These are phyloP conservation scores for Amblyraja radiata DNA, from an alignment of 2,797 vertebrate species.

Conservation along the genomic window DNA sequence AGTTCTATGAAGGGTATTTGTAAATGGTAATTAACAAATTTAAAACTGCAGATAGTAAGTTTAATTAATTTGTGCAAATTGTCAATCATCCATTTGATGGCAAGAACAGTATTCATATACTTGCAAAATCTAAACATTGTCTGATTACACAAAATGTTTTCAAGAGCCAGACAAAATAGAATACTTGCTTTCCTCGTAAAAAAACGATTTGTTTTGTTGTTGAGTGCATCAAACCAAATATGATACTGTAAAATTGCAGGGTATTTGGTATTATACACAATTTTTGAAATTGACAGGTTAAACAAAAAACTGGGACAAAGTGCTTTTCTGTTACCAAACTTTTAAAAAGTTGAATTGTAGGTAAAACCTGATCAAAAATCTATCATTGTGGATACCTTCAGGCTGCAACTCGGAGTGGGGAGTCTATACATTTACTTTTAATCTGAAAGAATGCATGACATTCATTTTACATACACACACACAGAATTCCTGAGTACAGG, in stretches of 20 bases:
- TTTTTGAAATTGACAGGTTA: neutral
- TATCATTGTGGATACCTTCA: neutral
- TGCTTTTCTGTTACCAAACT: too few species aligned
- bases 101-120: neutral
- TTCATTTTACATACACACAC: neutral
- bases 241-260: neutral
- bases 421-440: neutral
- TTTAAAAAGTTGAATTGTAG: neutral
- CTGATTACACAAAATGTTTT: neutral
- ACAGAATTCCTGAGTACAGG: constrained; percentile 26
- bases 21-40: neutral
- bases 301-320: neutral
- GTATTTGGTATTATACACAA: neutral
- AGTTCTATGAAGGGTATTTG: neutral
- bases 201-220: neutral
- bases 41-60: neutral
- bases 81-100: neutral
- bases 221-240: neutral
- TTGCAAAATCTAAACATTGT: neutral
- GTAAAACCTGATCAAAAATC: neutral
- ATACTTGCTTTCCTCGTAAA: neutral
- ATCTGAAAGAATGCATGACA: neutral
- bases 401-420: neutral
- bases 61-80: neutral
- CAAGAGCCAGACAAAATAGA: neutral